Evolutionary conservation across 1,140 invertebrate species (phyloP).

Genomic region (Parasteatoda tepidariorum): DNA sequence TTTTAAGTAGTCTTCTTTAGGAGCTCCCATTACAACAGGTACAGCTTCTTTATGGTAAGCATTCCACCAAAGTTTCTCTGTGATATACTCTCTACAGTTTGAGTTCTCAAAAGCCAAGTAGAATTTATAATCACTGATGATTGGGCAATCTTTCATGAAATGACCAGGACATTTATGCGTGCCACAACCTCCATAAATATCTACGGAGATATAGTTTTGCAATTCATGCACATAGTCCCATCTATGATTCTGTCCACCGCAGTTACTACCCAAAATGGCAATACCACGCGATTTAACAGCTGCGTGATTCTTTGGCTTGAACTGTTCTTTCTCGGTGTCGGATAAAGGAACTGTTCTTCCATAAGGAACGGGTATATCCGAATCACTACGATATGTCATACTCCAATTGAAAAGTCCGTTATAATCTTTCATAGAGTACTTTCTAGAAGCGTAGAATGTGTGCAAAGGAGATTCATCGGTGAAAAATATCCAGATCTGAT

Average conservation of each 20-base stretch:
- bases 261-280: slow-evolving; percentile 76
- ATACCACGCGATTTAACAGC: slow-evolving; percentile 69
- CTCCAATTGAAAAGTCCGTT: slow-evolving; percentile 78
- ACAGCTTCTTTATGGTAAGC: slow-evolving; percentile 67
- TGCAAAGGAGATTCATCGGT: slow-evolving; percentile 63
- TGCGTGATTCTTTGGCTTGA: slow-evolving; percentile 66
- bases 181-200: slow-evolving; percentile 61
- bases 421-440: slow-evolving; percentile 69
- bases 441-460: slow-evolving; percentile 66
- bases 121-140: slow-evolving; percentile 64
- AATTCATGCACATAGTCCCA: slow-evolving; percentile 71
- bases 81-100: slow-evolving; percentile 71
- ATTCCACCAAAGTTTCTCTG: slow-evolving; percentile 73
- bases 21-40: slow-evolving; percentile 71
- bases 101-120: slow-evolving; percentile 69
- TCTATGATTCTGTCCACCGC: slow-evolving; percentile 71
- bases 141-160: slow-evolving; percentile 58
- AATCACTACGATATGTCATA: slow-evolving; percentile 78
- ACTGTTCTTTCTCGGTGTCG: background rate
- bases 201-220: slow-evolving; percentile 52
- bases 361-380: slow-evolving; percentile 78
- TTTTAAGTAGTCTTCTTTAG: slow-evolving; percentile 67
- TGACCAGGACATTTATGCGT: slow-evolving; percentile 58
- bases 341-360: slow-evolving; percentile 66
- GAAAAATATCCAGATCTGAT: slow-evolving; percentile 63